These are phyloP conservation scores for Cyprinodon tularosa DNA, from an alignment of 2,113 vertebrate species.

Conservation along the genomic window DNA sequence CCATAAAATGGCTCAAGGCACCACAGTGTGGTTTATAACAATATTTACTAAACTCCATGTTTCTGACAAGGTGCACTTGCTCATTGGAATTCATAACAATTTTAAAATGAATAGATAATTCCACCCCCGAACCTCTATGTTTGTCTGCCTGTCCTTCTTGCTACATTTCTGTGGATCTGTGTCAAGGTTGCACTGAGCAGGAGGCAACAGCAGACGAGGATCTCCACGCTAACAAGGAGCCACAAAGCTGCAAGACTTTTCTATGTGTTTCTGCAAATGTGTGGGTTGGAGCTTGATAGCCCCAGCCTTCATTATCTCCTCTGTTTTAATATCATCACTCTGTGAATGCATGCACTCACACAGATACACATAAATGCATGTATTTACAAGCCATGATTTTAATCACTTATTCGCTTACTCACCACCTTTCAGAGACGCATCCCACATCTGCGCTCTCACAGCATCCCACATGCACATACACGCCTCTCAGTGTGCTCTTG, in stretches of 20 bases:
- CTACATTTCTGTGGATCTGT: conserved; percentile 9
- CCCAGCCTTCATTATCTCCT: conserved; percentile 42
- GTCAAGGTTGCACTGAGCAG: conserved; percentile 21
- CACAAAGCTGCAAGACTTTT: conserved; percentile 13
- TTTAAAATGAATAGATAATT: conserved; percentile 45
- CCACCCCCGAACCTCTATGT: conserved; percentile 21
- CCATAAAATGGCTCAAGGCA: background rate
- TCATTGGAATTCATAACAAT: conserved; percentile 59
- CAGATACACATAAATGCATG: conserved; percentile 13
- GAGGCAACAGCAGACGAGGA: conserved; percentile 1
- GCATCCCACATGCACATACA: conserved; percentile 19
- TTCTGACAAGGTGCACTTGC: conserved; percentile 36
- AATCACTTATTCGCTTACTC: conserved; percentile 43
- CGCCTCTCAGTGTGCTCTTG: conserved; percentile 44
- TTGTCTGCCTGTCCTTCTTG: conserved; percentile 1
- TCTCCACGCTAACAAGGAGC: conserved; percentile 25
- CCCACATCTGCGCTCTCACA: conserved; percentile 23
- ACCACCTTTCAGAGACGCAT: conserved; percentile 16
- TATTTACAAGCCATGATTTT: conserved; percentile 47
- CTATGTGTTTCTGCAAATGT: background rate
- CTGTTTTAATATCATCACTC: conserved; percentile 25
- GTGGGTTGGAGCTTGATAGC: conserved; percentile 20
- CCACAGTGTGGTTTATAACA: conserved; percentile 19
- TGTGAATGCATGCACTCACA: conserved; percentile 1
- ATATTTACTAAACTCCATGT: conserved; percentile 41